These are phyloP conservation scores for Popillia japonica DNA, from an alignment of 1,140 invertebrate genomes.

Conservation along the genomic window DNA sequence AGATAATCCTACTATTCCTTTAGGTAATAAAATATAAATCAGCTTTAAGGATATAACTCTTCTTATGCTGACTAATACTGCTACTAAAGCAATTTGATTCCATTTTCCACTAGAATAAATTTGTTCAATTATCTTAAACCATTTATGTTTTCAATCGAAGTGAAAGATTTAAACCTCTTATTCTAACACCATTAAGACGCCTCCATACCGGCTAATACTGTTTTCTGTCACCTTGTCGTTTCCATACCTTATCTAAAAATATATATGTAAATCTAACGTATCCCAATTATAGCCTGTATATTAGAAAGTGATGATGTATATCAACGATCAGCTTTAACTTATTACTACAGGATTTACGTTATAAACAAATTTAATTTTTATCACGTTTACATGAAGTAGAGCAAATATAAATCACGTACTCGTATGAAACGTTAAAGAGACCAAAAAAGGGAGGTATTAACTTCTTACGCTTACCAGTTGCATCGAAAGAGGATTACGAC, in stretches of 20 bases:
- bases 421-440: not conserved
- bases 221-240: not conserved
- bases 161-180: no score
- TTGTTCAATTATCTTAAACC: no score
- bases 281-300: not conserved
- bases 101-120: no score
- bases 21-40: no score
- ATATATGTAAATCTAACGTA: conserved; percentile 7
- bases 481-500: conserved; percentile 16
- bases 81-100: no score
- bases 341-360: not conserved
- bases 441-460: not conserved
- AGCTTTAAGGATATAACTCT: no score
- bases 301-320: conserved; percentile 1
- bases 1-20: no score
- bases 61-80: no score
- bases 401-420: conserved; percentile 6
- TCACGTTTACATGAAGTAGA: not conserved
- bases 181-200: not conserved
- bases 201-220: not conserved
- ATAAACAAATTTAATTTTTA: conserved; percentile 8
- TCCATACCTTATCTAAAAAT: not conserved
- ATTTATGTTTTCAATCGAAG: no score
- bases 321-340: not conserved
- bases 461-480: not conserved